These are phyloP conservation scores for Sesamia nonagrioides DNA, from an alignment of 1,140 invertebrate genomes.

Conservation along the genomic window DNA sequence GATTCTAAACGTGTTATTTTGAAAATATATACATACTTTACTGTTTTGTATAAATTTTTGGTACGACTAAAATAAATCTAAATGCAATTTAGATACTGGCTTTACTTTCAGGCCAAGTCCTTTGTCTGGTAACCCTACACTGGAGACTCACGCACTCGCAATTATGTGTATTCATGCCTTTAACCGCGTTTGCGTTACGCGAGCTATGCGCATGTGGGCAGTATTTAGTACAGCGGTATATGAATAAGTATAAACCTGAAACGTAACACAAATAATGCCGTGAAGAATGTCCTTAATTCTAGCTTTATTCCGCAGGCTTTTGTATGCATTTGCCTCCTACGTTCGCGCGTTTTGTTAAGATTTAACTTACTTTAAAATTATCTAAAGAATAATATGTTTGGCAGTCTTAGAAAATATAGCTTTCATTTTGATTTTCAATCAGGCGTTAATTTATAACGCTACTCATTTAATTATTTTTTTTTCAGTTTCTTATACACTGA, in stretches of 20 bases:
- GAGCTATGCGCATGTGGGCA: conserved; percentile 44
- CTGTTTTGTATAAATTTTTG: neutral
- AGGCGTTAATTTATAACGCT: neutral
- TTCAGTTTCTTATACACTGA: neutral
- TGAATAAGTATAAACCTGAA: conserved; percentile 50
- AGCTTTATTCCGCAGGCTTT: conserved; percentile 23
- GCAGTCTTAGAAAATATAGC: neutral
- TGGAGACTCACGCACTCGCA: conserved; percentile 46
- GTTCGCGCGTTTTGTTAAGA: conserved; percentile 4
- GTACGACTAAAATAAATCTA: neutral
- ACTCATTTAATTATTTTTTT: neutral
- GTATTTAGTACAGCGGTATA: conserved; percentile 46
- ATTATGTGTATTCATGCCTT: conserved; percentile 59
- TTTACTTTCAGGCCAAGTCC: neutral
- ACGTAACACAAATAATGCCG: conserved; percentile 43
- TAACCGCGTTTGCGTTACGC: conserved; percentile 46
- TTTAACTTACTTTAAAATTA: conserved; percentile 2
- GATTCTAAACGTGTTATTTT: no score
- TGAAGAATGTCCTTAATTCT: conserved; percentile 41
- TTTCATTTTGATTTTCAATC: neutral
- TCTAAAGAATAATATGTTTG: neutral
- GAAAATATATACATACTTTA: neutral
- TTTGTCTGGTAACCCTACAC: conserved; percentile 43
- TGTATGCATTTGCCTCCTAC: conserved; percentile 35
- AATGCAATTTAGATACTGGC: neutral